Conservation (phyloP, 2,113 vertebrate genomes). For the Ploceus nigricollis region DNA sequence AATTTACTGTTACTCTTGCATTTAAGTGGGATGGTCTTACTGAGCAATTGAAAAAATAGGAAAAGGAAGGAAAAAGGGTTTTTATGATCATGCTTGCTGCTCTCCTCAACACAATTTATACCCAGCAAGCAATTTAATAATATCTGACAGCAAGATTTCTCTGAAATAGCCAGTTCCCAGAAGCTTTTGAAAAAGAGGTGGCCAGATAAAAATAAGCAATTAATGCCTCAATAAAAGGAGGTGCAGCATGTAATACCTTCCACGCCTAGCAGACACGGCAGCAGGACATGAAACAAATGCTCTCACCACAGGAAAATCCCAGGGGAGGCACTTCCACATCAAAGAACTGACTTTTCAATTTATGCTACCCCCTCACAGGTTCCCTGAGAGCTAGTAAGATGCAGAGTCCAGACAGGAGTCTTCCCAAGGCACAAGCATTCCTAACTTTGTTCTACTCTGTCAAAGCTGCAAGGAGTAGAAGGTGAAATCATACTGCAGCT, state of each 20-base stretch:
- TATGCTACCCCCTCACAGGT: not conserved
- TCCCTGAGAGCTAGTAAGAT: not conserved
- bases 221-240: not conserved
- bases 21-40: not conserved
- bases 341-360: not conserved
- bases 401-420: not conserved
- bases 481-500: not conserved
- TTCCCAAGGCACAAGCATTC: not conserved
- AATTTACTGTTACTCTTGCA: not conserved
- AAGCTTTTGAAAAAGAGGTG: not conserved
- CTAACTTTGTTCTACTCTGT: not conserved
- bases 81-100: not conserved
- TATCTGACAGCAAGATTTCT: not conserved
- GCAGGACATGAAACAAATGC: not conserved
- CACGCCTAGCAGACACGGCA: not conserved
- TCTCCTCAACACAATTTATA: not conserved
- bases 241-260: not conserved
- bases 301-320: not conserved
- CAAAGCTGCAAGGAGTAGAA: not conserved
- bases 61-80: fast-evolving
- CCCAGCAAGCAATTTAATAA: not conserved
- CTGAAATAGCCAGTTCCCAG: not conserved
- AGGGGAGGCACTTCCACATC: not conserved
- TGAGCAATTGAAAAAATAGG: not conserved
- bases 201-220: not conserved